Base-by-base conservation (phyloP, 2,113 vertebrate species). In the Eolophus roseicapilla region DNA sequence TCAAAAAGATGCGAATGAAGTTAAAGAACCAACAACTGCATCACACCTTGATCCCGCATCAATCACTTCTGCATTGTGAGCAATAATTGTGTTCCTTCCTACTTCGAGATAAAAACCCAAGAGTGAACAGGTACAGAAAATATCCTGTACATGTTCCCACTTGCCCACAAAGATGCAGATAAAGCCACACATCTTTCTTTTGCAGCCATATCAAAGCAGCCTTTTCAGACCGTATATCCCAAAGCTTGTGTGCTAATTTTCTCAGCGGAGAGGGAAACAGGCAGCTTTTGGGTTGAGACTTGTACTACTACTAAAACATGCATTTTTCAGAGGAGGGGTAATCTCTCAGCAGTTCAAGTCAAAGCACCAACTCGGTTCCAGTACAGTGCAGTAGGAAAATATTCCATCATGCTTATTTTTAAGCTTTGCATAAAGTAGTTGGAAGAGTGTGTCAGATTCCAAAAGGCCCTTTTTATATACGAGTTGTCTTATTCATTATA, bases 141-240 rank as follows among this genome's bases (percentile, higher is more conserved):
- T 23, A 95, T 39, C 10, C 55, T 80, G 65, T 69, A 9, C 90
- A 60, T 64, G 93, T 44, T 92, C 52, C 49, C 59, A 52, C 89
- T 33, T 43, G 80, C 37, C 64, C 64, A 25, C 20, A 52, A 35
- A 82, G 82, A 78, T 28, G 37, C 31, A 75, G 69, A 23, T 18
- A 17, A 75, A 90, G 20, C 59, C 73, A 67, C 50, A 50, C 46
- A 41, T 29, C 43, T 63, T 43, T 82, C 49, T 78, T 35, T 4
- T 57, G 62, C 89, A 93, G n/a, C 24, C 5, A 0, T 25, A 93
- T 91, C 94, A 95, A 95, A 96, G 88, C 46, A 92, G 62, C 19
- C 7, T 19, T 81, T 88, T 37, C 23, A 64, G 47, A 86, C 60
- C 0, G 0, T 3, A 35, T 43, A 90, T 93, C 95, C 90, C 83